Evolutionary conservation across 2,113 vertebrate genomes (phyloP).

Genomic region (Eublepharis macularius): DNA sequence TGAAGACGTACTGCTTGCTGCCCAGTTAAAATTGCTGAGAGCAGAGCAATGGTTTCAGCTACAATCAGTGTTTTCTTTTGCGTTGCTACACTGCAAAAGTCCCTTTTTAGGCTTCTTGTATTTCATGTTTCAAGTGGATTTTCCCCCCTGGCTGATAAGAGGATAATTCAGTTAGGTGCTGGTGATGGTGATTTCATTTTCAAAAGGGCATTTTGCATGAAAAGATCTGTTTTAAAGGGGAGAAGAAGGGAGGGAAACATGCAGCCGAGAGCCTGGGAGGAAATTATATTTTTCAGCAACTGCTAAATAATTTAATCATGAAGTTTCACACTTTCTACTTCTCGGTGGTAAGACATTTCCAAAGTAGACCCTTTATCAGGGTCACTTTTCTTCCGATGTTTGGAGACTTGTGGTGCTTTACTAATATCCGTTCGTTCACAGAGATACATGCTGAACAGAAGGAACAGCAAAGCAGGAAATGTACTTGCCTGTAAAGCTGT

Average conservation of each 20-base stretch:
- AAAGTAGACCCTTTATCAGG: not conserved
- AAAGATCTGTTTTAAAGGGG: conserved; percentile 45
- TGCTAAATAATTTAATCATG: conserved; percentile 59
- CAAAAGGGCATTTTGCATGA: conserved; percentile 64
- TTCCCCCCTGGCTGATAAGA: conserved; percentile 55
- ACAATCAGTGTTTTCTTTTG: conserved; percentile 37
- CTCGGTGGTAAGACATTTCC: too few species aligned
- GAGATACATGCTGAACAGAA: not conserved
- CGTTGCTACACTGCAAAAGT: conserved; percentile 16
- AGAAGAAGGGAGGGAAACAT: not conserved
- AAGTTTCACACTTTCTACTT: not conserved
- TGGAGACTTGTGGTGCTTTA: not conserved
- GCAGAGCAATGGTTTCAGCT: conserved; percentile 39
- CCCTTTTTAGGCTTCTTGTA: conserved; percentile 51
- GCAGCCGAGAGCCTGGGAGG: conserved; percentile 47
- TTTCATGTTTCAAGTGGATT: conserved; percentile 54
- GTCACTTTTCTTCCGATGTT: not conserved
- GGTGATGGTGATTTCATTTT: conserved; percentile 56
- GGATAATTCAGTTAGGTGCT: conserved; percentile 62
- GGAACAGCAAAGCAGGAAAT: not conserved
- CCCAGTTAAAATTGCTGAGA: conserved; percentile 47
- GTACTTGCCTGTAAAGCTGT: not conserved
- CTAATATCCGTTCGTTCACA: not conserved
- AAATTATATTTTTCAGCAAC: conserved; percentile 62
- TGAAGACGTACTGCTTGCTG: not conserved